Base-by-base conservation (phyloP, 2,888 invertebrate species). In the Heliconius aoede region DNA sequence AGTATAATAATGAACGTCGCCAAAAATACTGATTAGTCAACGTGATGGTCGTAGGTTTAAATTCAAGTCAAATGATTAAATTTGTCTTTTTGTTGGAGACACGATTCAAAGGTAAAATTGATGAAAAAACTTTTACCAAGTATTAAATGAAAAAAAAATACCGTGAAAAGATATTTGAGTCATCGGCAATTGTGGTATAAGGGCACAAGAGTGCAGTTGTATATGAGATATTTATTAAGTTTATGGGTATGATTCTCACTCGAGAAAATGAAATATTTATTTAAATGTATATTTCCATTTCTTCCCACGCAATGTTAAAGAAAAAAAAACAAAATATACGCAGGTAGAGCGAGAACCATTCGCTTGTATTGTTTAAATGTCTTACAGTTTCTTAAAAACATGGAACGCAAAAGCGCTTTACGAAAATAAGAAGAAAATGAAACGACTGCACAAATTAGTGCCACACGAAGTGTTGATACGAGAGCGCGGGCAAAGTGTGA, bases 381-480 rank as follows among this genome's bases (percentile, higher is more conserved):
- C 36, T 65, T 65, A 36, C 5, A 65, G 65, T 40, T 36, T 24
- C 65, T 40, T 24, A 65, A 65, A 60, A 65, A 65, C 21, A 36
- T 36, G 36, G 13, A 26, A 40, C 2, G 24, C 24, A 15, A 65
- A 65, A 24, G 15, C 36, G 65, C 65, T 65, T 65, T 24, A 24
- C 36, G 36, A 40, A 65, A 40, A 65, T 65, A 40, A 40, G 36
- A 65, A 65, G 65, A 40, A 65, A 65, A 65, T 40, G 65, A 40
- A 65, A 65, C 65, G 65, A 36, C 65, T 40, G 65, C 36, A 65
- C 65, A 65, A 69, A 69, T 55, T 51, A 68, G 46, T 32, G 55
- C 69, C 55, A 55, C 69, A 55, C 69, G 55, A 69, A 69, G 69
- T 30, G 69, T 69, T 69, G 69, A 55, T 69, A 55, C 55, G 30